These are phyloP conservation scores for Oncorhynchus kisutch DNA, from an alignment of 2,113 vertebrate genomes.

Conservation along the genomic window DNA sequence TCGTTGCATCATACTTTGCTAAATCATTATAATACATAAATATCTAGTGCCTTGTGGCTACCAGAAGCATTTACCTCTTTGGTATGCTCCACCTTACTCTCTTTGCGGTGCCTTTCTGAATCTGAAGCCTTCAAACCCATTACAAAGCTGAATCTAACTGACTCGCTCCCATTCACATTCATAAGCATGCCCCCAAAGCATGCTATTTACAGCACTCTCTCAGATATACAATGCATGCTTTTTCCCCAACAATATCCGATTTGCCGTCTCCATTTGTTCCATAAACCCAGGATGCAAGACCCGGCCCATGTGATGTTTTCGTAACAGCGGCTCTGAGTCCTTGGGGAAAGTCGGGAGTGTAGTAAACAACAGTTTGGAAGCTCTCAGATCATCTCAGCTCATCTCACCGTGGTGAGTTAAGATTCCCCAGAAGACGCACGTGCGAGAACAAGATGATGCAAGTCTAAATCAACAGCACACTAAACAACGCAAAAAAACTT, in stretches of 20 bases:
- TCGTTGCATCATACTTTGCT: background rate
- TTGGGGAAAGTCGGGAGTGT: slow-evolving; percentile 52
- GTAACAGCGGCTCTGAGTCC: slow-evolving; percentile 50
- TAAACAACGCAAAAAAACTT: slow-evolving; percentile 50
- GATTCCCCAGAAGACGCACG: slow-evolving; percentile 51
- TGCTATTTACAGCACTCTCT: slow-evolving; percentile 1
- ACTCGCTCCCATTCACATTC: background rate
- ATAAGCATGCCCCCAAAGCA: background rate
- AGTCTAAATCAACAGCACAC: slow-evolving; percentile 51
- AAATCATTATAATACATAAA: background rate
- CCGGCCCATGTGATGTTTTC: slow-evolving; percentile 62
- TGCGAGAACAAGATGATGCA: slow-evolving; percentile 44
- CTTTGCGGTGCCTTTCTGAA: background rate
- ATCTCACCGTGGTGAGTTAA: slow-evolving; percentile 37
- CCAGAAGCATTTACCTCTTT: too few species aligned
- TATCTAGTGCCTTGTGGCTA: background rate
- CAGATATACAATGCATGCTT: background rate
- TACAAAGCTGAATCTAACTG: background rate
- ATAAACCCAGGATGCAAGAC: slow-evolving; percentile 14
- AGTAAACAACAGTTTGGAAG: slow-evolving; percentile 67
- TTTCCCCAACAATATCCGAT: background rate
- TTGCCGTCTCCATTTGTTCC: slow-evolving; percentile 21
- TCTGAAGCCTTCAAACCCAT: background rate
- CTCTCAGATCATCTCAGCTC: slow-evolving; percentile 40
- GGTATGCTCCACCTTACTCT: background rate